phyloP scores from a whole-genome alignment of 2,113 vertebrate genomes.

The Hyperopisus bebe region DNA sequence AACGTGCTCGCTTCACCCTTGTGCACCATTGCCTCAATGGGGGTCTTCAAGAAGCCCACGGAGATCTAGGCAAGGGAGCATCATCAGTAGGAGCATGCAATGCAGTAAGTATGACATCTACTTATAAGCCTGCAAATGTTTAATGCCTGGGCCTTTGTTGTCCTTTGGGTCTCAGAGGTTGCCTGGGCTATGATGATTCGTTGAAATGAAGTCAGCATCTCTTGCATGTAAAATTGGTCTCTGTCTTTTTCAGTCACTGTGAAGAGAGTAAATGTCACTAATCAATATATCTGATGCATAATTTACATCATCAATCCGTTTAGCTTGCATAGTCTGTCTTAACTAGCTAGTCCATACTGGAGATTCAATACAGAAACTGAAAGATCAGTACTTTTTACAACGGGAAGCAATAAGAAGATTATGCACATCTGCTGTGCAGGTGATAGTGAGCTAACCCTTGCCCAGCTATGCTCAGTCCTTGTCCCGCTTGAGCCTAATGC shows the following conservation, averaged over 20 bases:
- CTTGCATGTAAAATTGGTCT: neutral
- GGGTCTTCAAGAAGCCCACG: neutral
- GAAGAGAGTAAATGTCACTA: neutral
- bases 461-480: neutral
- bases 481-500: neutral
- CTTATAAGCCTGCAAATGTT: neutral
- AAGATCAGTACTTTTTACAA: neutral
- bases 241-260: neutral
- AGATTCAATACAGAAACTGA: neutral
- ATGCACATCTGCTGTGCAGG: neutral
- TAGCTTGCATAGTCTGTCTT: neutral
- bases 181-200: neutral
- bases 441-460: neutral
- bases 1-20: neutral
- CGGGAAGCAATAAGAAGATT: neutral
- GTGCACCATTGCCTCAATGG: neutral
- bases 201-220: neutral
- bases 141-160: neutral
- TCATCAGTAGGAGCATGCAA: neutral
- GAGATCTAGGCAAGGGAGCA: neutral
- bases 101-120: constrained; percentile 6
- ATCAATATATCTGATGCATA: neutral
- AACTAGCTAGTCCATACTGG: neutral
- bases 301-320: neutral
- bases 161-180: neutral